phyloP scores from a whole-genome alignment of 1,140 invertebrate species.

The Thrips palmi region DNA sequence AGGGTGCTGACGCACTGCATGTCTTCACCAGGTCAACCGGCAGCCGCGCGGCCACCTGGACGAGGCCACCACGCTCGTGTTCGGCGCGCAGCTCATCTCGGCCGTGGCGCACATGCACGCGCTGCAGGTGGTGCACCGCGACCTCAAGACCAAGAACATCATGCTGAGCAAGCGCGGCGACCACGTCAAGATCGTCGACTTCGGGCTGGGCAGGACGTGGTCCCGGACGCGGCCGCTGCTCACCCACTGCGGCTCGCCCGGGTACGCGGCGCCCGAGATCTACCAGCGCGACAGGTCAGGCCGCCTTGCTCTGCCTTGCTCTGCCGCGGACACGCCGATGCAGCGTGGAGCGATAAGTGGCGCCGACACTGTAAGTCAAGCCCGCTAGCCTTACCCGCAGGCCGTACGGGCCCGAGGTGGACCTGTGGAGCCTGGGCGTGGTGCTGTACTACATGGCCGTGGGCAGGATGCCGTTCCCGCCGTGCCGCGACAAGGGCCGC shows the following conservation, averaged over 20 bases:
- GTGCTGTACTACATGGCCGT: slow-evolving; percentile 46
- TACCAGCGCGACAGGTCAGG: no score
- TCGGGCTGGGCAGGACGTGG: slow-evolving; percentile 49
- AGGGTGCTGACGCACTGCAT: no score
- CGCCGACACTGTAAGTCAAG: no score
- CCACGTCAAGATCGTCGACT: slow-evolving; percentile 54
- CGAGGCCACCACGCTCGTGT: slow-evolving; percentile 33
- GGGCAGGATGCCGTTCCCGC: slow-evolving; percentile 41
- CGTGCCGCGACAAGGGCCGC: not conserved
- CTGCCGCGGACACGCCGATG: no score
- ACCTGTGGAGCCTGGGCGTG: slow-evolving; percentile 57
- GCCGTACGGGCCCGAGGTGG: slow-evolving; percentile 51
- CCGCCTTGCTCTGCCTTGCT: no score
- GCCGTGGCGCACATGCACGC: slow-evolving; percentile 48
- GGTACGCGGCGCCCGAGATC: slow-evolving; percentile 56
- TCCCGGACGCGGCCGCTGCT: slow-evolving; percentile 31
- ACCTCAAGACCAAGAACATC: slow-evolving; percentile 60
- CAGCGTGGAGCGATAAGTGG: no score
- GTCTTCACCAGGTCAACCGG: no score
- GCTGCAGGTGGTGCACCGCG: slow-evolving; percentile 44
- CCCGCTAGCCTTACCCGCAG: slow-evolving; percentile 35
- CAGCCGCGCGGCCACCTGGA: slow-evolving; percentile 35
- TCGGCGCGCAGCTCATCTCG: slow-evolving; percentile 41
- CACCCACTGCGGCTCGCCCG: slow-evolving; percentile 54
- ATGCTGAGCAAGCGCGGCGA: slow-evolving; percentile 41